These are phyloP conservation scores for Virgularia gustaviana DNA, from an alignment of 92 coral and sea anemone species.

Conservation along the genomic window DNA sequence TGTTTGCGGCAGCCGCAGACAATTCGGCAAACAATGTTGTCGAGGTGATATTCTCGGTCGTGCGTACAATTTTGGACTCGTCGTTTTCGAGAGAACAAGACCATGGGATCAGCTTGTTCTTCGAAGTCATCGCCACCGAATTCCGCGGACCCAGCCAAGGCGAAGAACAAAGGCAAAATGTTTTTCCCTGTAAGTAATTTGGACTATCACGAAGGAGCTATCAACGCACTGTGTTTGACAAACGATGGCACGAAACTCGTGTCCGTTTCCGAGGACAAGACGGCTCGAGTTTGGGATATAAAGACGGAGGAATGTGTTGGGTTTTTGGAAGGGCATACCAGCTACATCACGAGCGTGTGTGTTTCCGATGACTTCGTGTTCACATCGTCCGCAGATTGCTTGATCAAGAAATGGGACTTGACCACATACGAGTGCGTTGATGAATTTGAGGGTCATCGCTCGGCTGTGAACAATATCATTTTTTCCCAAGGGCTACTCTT, in stretches of 20 bases:
- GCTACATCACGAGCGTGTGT: constrained; percentile 69
- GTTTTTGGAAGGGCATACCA: constrained; percentile 67
- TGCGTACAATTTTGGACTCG: background rate
- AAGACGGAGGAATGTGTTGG: constrained; percentile 79
- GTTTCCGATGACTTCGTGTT: constrained; percentile 80
- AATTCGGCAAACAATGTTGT: background rate
- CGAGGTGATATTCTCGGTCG: constrained; percentile 1
- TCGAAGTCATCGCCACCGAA: constrained; percentile 47
- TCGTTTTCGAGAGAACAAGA: background rate
- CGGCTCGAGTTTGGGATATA: constrained; percentile 92
- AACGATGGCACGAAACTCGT: constrained; percentile 73
- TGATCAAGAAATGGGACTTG: constrained; percentile 82
- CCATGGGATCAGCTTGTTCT: constrained; percentile 95
- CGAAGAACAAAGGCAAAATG: constrained; percentile 54
- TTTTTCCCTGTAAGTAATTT: constrained; percentile 58
- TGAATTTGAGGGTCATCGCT: constrained; percentile 64
- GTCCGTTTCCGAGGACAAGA: constrained; percentile 85
- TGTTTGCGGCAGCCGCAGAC: background rate
- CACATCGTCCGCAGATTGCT: constrained; percentile 83
- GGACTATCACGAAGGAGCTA: constrained; percentile 61
- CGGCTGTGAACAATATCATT: constrained; percentile 73
- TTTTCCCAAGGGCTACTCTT: constrained; percentile 76
- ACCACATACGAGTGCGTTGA: constrained; percentile 67
- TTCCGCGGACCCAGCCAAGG: constrained; percentile 33
- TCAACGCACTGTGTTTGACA: constrained; percentile 77